Conservation (phyloP, 1,140 invertebrate species). For the Nasonia vitripennis region DNA sequence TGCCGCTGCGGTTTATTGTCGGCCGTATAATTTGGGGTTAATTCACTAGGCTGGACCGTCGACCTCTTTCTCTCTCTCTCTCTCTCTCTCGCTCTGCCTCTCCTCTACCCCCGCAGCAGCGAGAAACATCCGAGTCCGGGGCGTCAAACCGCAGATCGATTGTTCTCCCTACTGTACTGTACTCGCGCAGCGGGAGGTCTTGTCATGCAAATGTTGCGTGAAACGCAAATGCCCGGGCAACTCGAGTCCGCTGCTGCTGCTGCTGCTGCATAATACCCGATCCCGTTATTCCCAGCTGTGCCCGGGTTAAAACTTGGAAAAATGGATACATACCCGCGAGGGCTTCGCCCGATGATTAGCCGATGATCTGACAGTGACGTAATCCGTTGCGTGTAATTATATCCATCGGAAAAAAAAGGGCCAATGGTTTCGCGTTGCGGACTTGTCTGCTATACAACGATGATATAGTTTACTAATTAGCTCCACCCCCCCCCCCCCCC, state of each 20-base stretch:
- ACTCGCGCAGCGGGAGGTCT: slow-evolving; percentile 49
- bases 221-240: slow-evolving; percentile 44
- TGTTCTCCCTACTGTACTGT: slow-evolving; percentile 20
- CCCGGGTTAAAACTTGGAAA: neutral
- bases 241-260: neutral
- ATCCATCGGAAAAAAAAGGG: too few species aligned
- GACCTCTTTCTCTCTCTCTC: neutral
- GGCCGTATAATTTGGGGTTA: slow-evolving; percentile 74
- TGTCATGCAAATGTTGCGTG: slow-evolving; percentile 71
- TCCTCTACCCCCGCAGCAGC: neutral
- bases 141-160: slow-evolving; percentile 70
- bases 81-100: slow-evolving; percentile 51
- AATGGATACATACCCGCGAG: too few species aligned
- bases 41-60: slow-evolving; percentile 64
- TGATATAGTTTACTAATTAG: too few species aligned
- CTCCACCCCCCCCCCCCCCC: too few species aligned
- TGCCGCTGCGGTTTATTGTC: slow-evolving; percentile 69
- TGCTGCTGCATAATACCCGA: neutral
- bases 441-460: too few species aligned
- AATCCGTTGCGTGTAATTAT: too few species aligned
- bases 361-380: too few species aligned
- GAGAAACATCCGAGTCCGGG: slow-evolving; percentile 65
- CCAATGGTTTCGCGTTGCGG: too few species aligned
- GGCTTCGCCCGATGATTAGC: too few species aligned
- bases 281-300: too few species aligned